Conservation (phyloP, 1,140 invertebrate genomes). For the Thaumetopoea pityocampa region DNA sequence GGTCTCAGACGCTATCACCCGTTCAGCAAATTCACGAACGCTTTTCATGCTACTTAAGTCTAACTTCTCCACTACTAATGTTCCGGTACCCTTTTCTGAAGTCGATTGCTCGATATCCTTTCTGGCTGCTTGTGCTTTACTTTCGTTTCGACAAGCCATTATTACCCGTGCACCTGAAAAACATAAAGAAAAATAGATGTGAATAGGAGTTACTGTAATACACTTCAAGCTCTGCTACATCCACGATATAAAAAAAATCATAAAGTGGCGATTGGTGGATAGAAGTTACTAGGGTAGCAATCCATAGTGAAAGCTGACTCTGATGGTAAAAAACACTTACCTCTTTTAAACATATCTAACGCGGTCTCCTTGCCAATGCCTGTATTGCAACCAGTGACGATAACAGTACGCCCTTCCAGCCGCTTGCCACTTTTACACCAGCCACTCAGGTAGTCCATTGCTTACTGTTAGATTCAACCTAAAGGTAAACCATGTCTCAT, state of each 20-base stretch:
- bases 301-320: no score
- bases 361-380: constrained; percentile 93
- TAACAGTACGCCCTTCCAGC: constrained; percentile 82
- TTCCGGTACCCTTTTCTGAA: constrained; percentile 44
- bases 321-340: constrained; percentile 45
- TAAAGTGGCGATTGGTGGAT: no score
- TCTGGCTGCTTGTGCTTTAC: constrained; percentile 79
- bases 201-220: not conserved
- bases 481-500: no score
- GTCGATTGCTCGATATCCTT: constrained; percentile 52
- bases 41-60: constrained; percentile 87
- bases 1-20: constrained; percentile 17
- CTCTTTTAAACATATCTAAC: constrained; percentile 82
- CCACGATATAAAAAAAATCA: no score
- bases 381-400: constrained; percentile 90
- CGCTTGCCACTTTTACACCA: constrained; percentile 60
- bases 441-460: constrained; percentile 41
- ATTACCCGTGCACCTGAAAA: constrained; percentile 81
- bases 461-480: not conserved
- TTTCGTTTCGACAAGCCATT: constrained; percentile 87
- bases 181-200: not conserved
- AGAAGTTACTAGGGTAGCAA: no score
- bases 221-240: no score
- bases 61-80: constrained; percentile 80
- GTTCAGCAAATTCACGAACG: constrained; percentile 80